phyloP scores from a whole-genome alignment of 2,113 vertebrate species.

The Coturnix japonica region DNA sequence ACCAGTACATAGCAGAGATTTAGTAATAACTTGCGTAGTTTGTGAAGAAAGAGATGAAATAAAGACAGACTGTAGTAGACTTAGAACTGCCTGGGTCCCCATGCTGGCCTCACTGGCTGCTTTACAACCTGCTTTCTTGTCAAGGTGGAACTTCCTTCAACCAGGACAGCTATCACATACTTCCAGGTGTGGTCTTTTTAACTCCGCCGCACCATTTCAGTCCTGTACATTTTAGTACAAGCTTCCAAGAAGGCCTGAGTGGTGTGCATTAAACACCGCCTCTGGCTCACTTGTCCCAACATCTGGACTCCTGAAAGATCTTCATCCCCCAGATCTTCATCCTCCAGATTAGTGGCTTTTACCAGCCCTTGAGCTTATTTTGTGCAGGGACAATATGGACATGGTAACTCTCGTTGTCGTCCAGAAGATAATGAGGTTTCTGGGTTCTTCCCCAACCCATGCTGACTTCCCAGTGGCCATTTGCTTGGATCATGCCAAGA shows the following conservation, averaged over 20 bases:
- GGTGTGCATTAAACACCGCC: neutral
- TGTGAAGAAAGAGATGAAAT: neutral
- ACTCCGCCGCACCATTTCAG: neutral
- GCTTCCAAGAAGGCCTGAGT: neutral
- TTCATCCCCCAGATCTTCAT: neutral
- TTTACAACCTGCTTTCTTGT: neutral
- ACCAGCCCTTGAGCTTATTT: neutral
- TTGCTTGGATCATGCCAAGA: neutral
- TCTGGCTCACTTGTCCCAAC: neutral
- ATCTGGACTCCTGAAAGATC: neutral
- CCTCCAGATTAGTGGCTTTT: neutral
- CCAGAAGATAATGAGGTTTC: neutral
- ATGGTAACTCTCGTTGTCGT: rapidly evolving
- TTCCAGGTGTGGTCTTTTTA: neutral
- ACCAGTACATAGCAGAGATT: neutral
- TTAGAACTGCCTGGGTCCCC: neutral
- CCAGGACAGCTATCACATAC: neutral
- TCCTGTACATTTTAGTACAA: neutral
- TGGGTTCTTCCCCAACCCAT: neutral
- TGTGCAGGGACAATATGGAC: neutral
- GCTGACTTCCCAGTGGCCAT: neutral
- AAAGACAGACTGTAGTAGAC: neutral
- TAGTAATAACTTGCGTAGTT: neutral
- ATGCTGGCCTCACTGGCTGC: neutral
- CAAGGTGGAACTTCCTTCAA: neutral